phyloP scores from a whole-genome alignment of 1,140 invertebrate species.

The Bombus sylvicola region DNA sequence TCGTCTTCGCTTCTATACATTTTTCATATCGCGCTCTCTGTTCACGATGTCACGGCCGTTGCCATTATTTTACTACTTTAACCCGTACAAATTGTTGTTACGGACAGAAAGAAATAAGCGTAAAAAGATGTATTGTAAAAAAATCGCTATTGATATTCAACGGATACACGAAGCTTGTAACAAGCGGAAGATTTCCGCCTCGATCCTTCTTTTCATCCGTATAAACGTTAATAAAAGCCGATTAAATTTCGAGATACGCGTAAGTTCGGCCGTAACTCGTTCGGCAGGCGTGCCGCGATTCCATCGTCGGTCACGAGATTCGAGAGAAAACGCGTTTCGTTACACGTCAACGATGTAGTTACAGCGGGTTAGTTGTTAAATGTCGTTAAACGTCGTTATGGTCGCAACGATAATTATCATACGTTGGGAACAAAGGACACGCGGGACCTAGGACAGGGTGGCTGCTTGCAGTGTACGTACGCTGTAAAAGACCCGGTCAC shows the following conservation, averaged over 20 bases:
- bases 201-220: too few relatives aligned
- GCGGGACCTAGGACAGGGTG: slow-evolving; percentile 1
- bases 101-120: neutral
- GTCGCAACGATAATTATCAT: slow-evolving; percentile 67
- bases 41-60: neutral
- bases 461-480: slow-evolving; percentile 13
- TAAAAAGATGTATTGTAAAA: neutral
- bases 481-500: slow-evolving; percentile 58
- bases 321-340: slow-evolving; percentile 48
- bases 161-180: too few relatives aligned
- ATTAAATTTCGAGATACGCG: too few relatives aligned
- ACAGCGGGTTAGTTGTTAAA: slow-evolving; percentile 64
- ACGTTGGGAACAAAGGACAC: slow-evolving; percentile 46
- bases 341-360: slow-evolving; percentile 63
- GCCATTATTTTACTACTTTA: neutral
- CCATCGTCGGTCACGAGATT: slow-evolving; percentile 41
- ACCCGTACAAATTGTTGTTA: neutral
- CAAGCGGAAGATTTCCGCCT: too few relatives aligned
- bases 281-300: neutral
- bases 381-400: slow-evolving; percentile 68
- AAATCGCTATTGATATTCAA: neutral
- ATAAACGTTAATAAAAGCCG: too few relatives aligned
- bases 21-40: neutral
- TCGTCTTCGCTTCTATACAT: neutral
- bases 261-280: neutral